Percentiles rank a stretch among this genome's conserved stretches.
These are phyloP conservation scores for Belgica antarctica DNA, from an alignment of 2,888 invertebrate species.

Conservation along the genomic window DNA sequence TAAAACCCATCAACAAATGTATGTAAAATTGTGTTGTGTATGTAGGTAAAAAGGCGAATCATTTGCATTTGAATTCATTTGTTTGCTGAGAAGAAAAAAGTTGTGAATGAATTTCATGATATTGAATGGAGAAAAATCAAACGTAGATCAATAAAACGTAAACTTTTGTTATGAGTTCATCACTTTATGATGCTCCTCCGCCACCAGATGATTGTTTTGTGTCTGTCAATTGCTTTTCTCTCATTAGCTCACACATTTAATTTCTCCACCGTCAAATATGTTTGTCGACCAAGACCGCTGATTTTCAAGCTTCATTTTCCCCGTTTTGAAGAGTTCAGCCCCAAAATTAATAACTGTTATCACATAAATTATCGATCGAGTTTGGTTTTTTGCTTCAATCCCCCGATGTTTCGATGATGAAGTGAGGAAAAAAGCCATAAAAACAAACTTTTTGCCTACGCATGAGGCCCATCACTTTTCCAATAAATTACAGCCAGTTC, in stretches of 20 bases:
- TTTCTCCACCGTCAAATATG: no score
- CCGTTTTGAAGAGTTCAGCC: not conserved
- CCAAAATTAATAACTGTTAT: slow-evolving; percentile 40
- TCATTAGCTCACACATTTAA: no score
- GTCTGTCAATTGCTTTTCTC: no score
- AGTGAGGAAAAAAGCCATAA: slow-evolving; percentile 29
- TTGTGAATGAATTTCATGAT: slow-evolving; percentile 4
- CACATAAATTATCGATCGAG: slow-evolving; percentile 42
- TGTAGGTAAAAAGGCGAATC: not conserved
- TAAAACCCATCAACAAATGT: not conserved
- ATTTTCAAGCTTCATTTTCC: slow-evolving; percentile 3
- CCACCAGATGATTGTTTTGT: no score
- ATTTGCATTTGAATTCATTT: slow-evolving; percentile 18
- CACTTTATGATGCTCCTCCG: no score
- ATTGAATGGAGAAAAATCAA: not conserved
- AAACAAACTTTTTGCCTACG: slow-evolving; percentile 9
- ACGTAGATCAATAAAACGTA: slow-evolving; percentile 3
- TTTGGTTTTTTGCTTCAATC: slow-evolving; percentile 19
- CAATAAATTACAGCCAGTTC: slow-evolving; percentile 33
- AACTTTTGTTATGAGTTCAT: no score
- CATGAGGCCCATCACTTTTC: slow-evolving; percentile 21
- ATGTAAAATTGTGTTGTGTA: not conserved
- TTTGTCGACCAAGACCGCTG: no score
- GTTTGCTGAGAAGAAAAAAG: not conserved
- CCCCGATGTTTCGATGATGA: not conserved